These are phyloP conservation scores for Leucania comma DNA, from an alignment of 2,888 invertebrate genomes.

Conservation along the genomic window DNA sequence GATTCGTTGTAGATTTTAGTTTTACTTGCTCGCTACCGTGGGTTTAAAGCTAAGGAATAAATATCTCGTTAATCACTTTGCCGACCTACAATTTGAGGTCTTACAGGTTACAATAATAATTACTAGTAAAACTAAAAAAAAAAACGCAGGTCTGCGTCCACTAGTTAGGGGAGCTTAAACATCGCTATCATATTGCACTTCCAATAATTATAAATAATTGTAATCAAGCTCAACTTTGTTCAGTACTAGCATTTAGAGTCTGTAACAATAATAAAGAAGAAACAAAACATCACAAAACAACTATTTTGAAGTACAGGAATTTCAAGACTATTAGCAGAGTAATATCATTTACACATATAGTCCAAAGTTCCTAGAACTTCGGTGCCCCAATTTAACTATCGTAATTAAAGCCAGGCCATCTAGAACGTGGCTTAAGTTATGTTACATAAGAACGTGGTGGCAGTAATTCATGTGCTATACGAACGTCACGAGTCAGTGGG, in stretches of 20 bases:
- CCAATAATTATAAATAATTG: background rate
- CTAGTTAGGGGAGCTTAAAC: no score
- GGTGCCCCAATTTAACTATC: conserved; percentile 22
- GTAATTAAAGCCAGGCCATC: conserved; percentile 25
- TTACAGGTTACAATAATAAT: no score
- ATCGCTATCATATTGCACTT: background rate
- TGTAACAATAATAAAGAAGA: background rate
- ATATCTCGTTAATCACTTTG: background rate
- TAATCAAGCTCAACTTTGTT: background rate
- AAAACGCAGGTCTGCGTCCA: no score
- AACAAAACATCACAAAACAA: background rate
- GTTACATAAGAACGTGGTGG: conserved; percentile 8
- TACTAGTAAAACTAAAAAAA: no score
- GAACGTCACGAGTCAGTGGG: conserved; percentile 32
- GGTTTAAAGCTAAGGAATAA: background rate
- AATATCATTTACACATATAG: background rate
- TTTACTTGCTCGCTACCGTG: no score
- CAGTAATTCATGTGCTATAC: conserved; percentile 13
- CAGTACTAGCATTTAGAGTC: background rate
- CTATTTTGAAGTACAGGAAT: background rate
- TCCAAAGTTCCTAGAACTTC: conserved; percentile 13
- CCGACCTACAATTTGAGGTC: background rate
- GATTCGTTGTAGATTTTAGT: no score
- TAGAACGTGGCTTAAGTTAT: background rate
- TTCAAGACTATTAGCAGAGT: background rate